Evolutionary conservation across 2,113 vertebrate genomes (phyloP).

Genomic region (Vulpes ferrilata): DNA sequence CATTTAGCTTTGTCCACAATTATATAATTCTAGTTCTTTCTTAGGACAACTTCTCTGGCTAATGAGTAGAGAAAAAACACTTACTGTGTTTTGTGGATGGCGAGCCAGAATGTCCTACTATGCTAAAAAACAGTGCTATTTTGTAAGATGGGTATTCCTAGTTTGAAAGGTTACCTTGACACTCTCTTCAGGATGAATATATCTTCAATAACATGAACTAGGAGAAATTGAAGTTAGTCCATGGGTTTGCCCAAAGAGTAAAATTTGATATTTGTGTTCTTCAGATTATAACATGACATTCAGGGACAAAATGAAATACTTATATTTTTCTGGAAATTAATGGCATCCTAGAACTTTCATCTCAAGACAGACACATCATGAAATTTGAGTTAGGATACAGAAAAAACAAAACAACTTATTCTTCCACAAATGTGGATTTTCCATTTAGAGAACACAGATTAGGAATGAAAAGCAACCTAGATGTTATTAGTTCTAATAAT

Average conservation of each 20-base stretch:
- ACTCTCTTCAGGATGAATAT: not conserved
- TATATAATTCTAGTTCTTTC: not conserved
- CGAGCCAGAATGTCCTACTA: not conserved
- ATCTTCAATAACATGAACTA: not conserved
- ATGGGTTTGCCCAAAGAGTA: not conserved
- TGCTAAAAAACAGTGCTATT: not conserved
- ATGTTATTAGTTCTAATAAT: not conserved
- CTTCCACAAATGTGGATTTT: not conserved
- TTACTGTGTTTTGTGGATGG: not conserved
- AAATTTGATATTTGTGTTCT: not conserved
- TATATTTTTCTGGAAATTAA: not conserved
- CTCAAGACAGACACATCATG: not conserved
- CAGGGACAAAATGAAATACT: not conserved
- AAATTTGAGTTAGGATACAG: not conserved
- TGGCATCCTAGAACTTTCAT: not conserved
- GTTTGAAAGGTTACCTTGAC: not conserved
- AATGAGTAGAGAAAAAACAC: not conserved
- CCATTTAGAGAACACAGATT: not conserved
- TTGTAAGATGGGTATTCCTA: not conserved
- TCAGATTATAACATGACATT: not conserved
- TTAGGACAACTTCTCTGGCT: not conserved
- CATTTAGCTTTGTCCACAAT: not conserved
- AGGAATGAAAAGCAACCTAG: not conserved
- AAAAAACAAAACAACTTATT: not conserved
- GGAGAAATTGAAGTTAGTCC: not conserved